These are phyloP conservation scores for Amblyteles armatorius DNA, from an alignment of 2,888 invertebrate genomes.

Conservation along the genomic window DNA sequence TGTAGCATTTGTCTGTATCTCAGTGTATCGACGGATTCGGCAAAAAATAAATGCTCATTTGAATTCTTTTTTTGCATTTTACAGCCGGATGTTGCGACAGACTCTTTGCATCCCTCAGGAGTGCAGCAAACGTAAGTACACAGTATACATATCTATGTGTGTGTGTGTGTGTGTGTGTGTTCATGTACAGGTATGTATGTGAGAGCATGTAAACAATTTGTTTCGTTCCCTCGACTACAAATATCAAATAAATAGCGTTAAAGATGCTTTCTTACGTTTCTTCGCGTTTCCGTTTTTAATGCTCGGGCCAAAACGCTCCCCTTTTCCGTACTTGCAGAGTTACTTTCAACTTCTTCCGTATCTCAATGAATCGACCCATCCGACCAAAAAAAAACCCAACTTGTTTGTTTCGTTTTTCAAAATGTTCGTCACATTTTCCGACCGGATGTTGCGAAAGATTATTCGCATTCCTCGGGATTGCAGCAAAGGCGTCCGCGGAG, in stretches of 20 bases:
- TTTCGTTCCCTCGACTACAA: neutral
- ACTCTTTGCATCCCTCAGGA: too few relatives aligned
- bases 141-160: neutral
- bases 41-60: neutral
- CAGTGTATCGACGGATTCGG: neutral
- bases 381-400: too few relatives aligned
- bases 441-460: too few relatives aligned
- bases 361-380: too few relatives aligned
- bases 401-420: too few relatives aligned
- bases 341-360: too few relatives aligned
- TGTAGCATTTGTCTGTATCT: neutral
- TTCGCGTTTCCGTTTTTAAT: neutral
- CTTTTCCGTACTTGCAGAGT: too few relatives aligned
- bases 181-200: neutral
- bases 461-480: too few relatives aligned
- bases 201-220: neutral
- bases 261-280: neutral
- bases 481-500: too few relatives aligned
- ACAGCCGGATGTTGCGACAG: too few relatives aligned
- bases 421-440: too few relatives aligned
- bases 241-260: neutral
- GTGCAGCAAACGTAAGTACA: slow-evolving; percentile 5
- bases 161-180: slow-evolving; percentile 30
- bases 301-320: neutral
- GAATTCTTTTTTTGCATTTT: too few relatives aligned